Conservation (phyloP, 2,113 vertebrate genomes). For the Dolichallabes microphthalmus region DNA sequence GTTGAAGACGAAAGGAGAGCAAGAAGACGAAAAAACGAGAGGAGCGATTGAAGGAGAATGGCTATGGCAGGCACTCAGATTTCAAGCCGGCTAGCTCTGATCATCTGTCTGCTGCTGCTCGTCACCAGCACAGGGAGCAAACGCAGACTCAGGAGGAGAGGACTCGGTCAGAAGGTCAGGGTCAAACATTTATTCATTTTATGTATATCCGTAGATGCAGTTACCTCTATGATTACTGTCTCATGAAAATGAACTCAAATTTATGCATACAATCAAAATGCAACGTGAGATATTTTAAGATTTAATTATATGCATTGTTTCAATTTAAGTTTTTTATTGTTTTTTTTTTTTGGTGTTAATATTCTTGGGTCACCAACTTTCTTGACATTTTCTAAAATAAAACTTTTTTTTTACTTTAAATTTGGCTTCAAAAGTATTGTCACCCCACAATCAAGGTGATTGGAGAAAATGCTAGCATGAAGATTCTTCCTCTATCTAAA, state of each 20-base stretch:
- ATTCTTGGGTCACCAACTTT: not conserved
- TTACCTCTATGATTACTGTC: not conserved
- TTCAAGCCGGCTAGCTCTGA: conserved; percentile 42
- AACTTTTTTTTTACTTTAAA: not conserved
- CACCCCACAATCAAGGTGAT: not conserved
- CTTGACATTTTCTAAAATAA: not conserved
- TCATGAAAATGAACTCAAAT: not conserved
- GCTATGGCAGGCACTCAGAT: conserved; percentile 61
- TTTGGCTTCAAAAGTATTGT: not conserved
- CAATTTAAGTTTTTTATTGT: not conserved
- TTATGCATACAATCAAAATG: not conserved
- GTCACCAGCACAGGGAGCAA: conserved; percentile 58
- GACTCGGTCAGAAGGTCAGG: conserved; percentile 74
- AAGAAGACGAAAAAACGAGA: not conserved
- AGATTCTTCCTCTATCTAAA: not conserved
- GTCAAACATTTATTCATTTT: conserved; percentile 12
- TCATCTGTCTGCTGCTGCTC: conserved; percentile 66
- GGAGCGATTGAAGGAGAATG: conserved; percentile 39
- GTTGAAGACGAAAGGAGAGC: conserved; percentile 15
- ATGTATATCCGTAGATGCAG: not conserved
- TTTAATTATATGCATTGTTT: not conserved
- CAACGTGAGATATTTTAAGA: not conserved
- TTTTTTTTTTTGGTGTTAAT: not conserved
- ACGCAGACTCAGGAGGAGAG: conserved; percentile 70
- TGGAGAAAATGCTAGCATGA: not conserved